A percentile compares a stretch with the other conserved stretches of the same genome.
Evolutionary conservation across 2,888 invertebrate genomes (phyloP).

Genomic region (Heliconius erato): DNA sequence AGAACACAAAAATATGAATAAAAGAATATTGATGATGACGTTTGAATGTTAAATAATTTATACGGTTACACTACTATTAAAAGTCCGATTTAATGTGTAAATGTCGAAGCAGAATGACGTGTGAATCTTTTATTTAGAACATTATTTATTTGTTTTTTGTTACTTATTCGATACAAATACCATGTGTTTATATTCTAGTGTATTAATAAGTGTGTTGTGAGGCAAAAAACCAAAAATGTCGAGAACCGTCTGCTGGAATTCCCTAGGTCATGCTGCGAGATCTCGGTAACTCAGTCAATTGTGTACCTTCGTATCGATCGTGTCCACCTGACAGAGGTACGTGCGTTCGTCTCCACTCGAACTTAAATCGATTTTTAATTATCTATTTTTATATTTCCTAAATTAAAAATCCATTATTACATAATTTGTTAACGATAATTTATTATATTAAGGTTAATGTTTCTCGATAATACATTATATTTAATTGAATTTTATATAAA

Average conservation of each 20-base stretch:
- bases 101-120: slow-evolving; percentile 50
- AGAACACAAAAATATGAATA: slow-evolving; percentile 7
- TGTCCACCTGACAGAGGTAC: slow-evolving; percentile 66
- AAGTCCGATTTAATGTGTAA: slow-evolving; percentile 56
- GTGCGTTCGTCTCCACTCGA: slow-evolving; percentile 58
- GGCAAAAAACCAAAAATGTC: slow-evolving; percentile 59
- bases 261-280: slow-evolving; percentile 58
- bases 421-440: slow-evolving; percentile 40
- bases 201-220: slow-evolving; percentile 43
- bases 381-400: slow-evolving; percentile 50
- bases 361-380: slow-evolving; percentile 68
- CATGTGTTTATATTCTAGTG: slow-evolving; percentile 37
- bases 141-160: slow-evolving; percentile 32
- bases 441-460: slow-evolving; percentile 27
- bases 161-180: slow-evolving; percentile 40
- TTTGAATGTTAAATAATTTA: slow-evolving; percentile 61
- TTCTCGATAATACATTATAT: not conserved
- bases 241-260: slow-evolving; percentile 63
- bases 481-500: slow-evolving; percentile 13
- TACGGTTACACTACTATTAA: slow-evolving; percentile 57
- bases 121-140: slow-evolving; percentile 47
- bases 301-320: slow-evolving; percentile 63
- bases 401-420: slow-evolving; percentile 48
- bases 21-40: slow-evolving; percentile 49
- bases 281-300: slow-evolving; percentile 64